phyloP scores from a whole-genome alignment of 1,140 invertebrate species.

The Laupala kohalensis region DNA sequence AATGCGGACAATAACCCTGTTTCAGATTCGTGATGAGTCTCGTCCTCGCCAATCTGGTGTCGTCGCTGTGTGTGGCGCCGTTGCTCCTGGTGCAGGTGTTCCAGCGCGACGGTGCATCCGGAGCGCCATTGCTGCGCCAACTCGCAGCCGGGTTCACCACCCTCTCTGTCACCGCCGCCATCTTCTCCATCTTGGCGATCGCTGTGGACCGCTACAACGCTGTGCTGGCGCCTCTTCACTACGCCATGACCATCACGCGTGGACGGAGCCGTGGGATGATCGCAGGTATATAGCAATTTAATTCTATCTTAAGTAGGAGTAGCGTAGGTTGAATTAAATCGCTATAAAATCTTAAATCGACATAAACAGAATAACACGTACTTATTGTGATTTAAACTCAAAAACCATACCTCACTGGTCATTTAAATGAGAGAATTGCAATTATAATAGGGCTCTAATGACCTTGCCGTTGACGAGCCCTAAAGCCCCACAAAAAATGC shows the following conservation, averaged over 20 bases:
- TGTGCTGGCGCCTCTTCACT: slow-evolving; percentile 39
- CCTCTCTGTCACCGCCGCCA: slow-evolving; percentile 32
- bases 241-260: slow-evolving; percentile 35
- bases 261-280: slow-evolving; percentile 31
- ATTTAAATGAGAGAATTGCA: no score
- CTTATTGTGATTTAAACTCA: no score
- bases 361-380: no score
- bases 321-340: no score
- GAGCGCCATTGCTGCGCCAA: slow-evolving; percentile 24
- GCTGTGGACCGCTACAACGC: slow-evolving; percentile 39
- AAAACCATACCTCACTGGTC: no score
- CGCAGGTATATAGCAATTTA: no score
- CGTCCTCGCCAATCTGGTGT: slow-evolving; percentile 37
- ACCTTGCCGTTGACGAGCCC: no score
- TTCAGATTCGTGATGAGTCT: slow-evolving; percentile 41
- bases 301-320: no score
- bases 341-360: no score
- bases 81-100: slow-evolving; percentile 30
- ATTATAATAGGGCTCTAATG: no score
- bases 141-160: slow-evolving; percentile 29
- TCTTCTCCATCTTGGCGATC: slow-evolving; percentile 37
- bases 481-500: no score
- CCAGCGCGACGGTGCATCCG: slow-evolving; percentile 23
- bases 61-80: slow-evolving; percentile 34
- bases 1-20: no score